These are phyloP conservation scores for Periphyllus acericola DNA, from an alignment of 2,888 invertebrate species.

Conservation along the genomic window DNA sequence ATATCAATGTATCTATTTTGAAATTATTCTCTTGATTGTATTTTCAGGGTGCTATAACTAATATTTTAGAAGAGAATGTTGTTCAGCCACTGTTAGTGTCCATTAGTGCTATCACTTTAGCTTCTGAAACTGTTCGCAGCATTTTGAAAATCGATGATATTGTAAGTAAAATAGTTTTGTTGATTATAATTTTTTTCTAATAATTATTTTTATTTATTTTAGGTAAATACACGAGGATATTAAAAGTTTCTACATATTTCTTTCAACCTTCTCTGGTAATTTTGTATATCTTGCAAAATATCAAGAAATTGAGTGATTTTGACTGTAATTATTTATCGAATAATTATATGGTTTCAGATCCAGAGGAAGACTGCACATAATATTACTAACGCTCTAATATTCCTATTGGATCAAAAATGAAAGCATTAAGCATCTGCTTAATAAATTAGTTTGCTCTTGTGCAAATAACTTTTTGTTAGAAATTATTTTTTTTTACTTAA, in stretches of 20 bases:
- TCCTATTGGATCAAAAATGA: slow-evolving; percentile 39
- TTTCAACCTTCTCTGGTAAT: slow-evolving; percentile 41
- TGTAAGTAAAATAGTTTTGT: slow-evolving; percentile 73
- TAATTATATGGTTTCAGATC: slow-evolving; percentile 28
- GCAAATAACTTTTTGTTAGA: slow-evolving; percentile 46
- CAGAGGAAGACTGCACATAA: slow-evolving; percentile 54
- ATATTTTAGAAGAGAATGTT: slow-evolving; percentile 96
- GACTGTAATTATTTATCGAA: not conserved
- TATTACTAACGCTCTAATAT: slow-evolving; percentile 55
- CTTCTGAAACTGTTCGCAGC: slow-evolving; percentile 96
- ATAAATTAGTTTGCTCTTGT: not conserved
- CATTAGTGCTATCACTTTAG: slow-evolving; percentile 89
- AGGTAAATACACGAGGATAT: slow-evolving; percentile 58
- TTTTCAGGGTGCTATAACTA: slow-evolving; percentile 84
- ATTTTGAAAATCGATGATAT: slow-evolving; percentile 99
- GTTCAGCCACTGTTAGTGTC: slow-evolving; percentile 97
- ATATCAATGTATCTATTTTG: not conserved
- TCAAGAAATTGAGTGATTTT: not conserved
- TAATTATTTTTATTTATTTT: slow-evolving; percentile 11
- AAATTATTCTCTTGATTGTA: not conserved
- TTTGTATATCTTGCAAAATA: not conserved
- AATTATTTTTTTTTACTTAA: slow-evolving; percentile 45
- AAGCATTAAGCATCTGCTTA: not conserved
- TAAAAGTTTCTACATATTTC: slow-evolving; percentile 8
- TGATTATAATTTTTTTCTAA: not conserved